A percentile compares a stretch with the other conserved stretches of the same genome.
These are phyloP conservation scores for Chionoecetes opilio DNA, from an alignment of 1,140 invertebrate species.

Conservation along the genomic window DNA sequence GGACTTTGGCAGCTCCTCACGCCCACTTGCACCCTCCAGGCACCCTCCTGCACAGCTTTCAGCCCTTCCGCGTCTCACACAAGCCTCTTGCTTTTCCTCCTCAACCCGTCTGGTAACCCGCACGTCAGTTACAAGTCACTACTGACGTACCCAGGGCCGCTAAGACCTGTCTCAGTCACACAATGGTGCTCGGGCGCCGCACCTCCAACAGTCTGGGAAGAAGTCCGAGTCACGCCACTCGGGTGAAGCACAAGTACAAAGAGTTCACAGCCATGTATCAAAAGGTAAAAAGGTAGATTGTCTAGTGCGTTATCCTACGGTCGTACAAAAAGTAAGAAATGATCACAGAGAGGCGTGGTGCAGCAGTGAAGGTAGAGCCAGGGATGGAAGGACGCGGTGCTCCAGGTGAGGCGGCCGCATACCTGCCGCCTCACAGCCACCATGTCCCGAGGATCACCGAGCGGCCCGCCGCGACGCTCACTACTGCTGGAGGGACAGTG, in stretches of 20 bases:
- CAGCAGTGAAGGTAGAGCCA: slow-evolving; percentile 22
- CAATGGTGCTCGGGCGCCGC: background rate
- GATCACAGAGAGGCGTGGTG: slow-evolving; percentile 58
- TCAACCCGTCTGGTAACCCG: background rate
- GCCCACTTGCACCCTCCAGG: background rate
- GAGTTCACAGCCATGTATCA: slow-evolving; percentile 73
- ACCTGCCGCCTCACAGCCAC: slow-evolving; percentile 39
- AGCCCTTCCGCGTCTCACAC: background rate
- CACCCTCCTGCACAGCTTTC: background rate
- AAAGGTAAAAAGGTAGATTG: slow-evolving; percentile 60
- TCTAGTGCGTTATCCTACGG: slow-evolving; percentile 65
- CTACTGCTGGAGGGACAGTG: slow-evolving; percentile 31
- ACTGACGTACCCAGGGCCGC: too few species aligned
- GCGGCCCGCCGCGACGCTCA: background rate
- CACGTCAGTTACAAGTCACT: background rate
- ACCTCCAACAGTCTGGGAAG: background rate
- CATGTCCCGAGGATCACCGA: slow-evolving; percentile 9
- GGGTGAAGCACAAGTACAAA: background rate
- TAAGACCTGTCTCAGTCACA: too few species aligned
- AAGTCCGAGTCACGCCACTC: background rate
- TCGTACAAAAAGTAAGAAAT: slow-evolving; percentile 71
- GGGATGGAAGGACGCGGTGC: slow-evolving; percentile 42
- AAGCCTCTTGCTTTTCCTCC: background rate
- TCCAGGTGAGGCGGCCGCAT: slow-evolving; percentile 44
- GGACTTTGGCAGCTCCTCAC: background rate